Percentiles rank a stretch among this genome's conserved stretches.
phyloP scores from a whole-genome alignment of 2,888 invertebrate species.

The Himalopsyche kuldschensis region DNA sequence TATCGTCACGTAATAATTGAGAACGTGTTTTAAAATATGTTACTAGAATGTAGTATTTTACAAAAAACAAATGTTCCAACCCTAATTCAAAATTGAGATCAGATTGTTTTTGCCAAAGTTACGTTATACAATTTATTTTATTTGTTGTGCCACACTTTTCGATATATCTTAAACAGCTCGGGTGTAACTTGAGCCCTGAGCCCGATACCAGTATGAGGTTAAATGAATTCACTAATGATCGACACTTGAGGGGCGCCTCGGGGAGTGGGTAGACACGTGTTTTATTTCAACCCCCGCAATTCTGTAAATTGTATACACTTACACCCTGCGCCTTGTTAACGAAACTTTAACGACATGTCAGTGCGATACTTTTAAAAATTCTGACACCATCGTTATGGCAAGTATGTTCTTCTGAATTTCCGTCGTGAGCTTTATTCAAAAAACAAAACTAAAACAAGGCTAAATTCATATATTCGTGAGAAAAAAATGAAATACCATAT shows the following conservation, averaged over 20 bases:
- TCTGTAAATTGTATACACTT: background rate
- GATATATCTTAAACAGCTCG: background rate
- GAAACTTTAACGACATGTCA: background rate
- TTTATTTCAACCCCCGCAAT: background rate
- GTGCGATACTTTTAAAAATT: background rate
- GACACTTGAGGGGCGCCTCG: background rate
- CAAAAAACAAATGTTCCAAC: too few species aligned
- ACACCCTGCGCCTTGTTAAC: background rate
- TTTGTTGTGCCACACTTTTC: background rate
- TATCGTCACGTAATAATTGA: too few species aligned
- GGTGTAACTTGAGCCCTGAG: background rate
- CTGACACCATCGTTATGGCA: background rate
- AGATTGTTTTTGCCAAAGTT: too few species aligned
- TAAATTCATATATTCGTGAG: too few species aligned
- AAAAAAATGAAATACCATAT: too few species aligned
- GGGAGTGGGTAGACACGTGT: background rate
- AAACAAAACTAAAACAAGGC: too few species aligned
- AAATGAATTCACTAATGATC: conserved; percentile 19
- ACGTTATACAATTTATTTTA: background rate
- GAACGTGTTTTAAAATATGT: too few species aligned
- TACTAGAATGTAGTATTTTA: too few species aligned
- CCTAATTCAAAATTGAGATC: too few species aligned
- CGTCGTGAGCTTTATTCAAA: too few species aligned
- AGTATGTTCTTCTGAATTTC: background rate
- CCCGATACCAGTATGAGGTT: background rate